Percentiles rank a stretch among this genome's conserved stretches.
phyloP scores from a whole-genome alignment of 2,888 invertebrate species.

The Pseudococcus longispinus region DNA sequence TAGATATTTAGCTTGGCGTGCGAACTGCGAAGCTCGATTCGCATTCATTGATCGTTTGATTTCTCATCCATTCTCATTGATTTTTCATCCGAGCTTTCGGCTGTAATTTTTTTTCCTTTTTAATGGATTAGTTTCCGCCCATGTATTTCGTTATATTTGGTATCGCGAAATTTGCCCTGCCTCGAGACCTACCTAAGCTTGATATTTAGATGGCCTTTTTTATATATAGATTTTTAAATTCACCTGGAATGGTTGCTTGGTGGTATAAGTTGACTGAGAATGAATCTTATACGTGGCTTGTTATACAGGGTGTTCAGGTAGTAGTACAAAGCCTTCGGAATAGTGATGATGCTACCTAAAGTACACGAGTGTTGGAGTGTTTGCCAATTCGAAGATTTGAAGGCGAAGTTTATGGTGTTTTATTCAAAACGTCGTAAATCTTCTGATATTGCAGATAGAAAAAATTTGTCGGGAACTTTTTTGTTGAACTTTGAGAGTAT shows the following conservation, averaged over 20 bases:
- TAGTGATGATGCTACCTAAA: too few species aligned
- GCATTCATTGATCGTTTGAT: slow-evolving; percentile 43
- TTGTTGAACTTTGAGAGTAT: too few species aligned
- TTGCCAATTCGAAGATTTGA: too few species aligned
- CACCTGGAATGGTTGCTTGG: not conserved
- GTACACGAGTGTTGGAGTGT: too few species aligned
- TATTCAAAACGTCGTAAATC: too few species aligned
- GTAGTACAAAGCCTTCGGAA: too few species aligned
- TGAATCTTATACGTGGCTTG: too few species aligned
- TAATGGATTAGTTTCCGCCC: not conserved
- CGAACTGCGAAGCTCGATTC: not conserved
- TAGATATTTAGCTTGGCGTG: slow-evolving; percentile 14
- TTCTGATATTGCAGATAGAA: too few species aligned
- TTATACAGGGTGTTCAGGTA: too few species aligned
- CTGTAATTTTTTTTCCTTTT: not conserved
- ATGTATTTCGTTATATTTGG: not conserved
- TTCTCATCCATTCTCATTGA: not conserved
- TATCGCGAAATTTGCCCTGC: not conserved
- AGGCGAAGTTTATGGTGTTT: too few species aligned
- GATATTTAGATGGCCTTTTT: not conserved
- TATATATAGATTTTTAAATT: not conserved
- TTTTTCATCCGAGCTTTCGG: not conserved
- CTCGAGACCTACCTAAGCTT: too few species aligned
- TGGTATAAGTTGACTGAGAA: not conserved
- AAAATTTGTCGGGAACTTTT: too few species aligned